Evolutionary conservation across 2,888 invertebrate genomes (phyloP).

Genomic region (Dendrolimus pini): DNA sequence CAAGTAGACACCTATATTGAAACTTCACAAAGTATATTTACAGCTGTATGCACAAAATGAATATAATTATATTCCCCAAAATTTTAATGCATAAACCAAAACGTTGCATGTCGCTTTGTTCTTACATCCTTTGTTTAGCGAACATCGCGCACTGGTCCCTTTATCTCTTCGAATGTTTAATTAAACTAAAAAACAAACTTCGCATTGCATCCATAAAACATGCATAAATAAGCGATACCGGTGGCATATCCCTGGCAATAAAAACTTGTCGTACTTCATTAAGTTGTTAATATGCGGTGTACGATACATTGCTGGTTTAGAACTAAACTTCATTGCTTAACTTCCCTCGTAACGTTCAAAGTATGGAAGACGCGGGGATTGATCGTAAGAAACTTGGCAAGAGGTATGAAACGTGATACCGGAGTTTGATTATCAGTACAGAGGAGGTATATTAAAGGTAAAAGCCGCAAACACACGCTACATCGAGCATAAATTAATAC

Average conservation of each 20-base stretch:
- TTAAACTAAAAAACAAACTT: not conserved
- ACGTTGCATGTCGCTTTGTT: no score
- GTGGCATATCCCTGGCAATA: not conserved
- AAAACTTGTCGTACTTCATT: not conserved
- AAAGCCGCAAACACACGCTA: not conserved
- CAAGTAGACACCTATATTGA: no score
- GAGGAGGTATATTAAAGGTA: not conserved
- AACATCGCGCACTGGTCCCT: not conserved
- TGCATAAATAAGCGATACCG: not conserved
- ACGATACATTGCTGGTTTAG: not conserved
- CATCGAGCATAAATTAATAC: not conserved
- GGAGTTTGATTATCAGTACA: not conserved
- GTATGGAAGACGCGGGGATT: not conserved
- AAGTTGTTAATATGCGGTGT: not conserved
- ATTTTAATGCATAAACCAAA: no score
- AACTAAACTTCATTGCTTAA: not conserved
- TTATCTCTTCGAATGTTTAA: not conserved
- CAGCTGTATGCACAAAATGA: no score
- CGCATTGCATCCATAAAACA: not conserved
- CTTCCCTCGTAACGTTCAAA: not conserved
- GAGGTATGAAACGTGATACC: not conserved
- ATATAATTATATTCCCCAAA: no score
- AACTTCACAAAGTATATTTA: no score
- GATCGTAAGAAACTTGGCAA: not conserved
- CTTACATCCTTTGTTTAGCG: no score